Conservation (phyloP, 2,113 vertebrate genomes). For the Callospermophilus lateralis region DNA sequence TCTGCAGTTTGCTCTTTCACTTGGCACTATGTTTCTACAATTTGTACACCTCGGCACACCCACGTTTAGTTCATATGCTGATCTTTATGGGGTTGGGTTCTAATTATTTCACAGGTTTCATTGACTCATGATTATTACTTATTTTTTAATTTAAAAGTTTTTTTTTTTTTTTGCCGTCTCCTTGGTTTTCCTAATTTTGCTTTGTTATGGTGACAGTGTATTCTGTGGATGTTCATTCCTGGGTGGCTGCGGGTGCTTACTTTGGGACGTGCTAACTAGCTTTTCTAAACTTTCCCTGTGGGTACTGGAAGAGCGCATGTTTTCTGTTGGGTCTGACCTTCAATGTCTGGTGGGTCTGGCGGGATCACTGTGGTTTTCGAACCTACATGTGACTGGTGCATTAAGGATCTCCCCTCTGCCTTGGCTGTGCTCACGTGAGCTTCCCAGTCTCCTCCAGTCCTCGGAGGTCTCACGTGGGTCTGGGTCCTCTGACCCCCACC, state of each 20-base stretch:
- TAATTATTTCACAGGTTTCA: neutral
- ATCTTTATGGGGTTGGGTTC: neutral
- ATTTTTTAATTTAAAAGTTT: neutral
- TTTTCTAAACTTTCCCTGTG: neutral
- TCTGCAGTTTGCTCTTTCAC: neutral
- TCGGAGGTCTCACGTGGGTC: neutral
- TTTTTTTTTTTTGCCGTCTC: neutral
- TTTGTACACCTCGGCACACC: fast-evolving
- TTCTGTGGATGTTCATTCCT: neutral
- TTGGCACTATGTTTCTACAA: neutral
- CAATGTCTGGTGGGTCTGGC: too few relatives aligned
- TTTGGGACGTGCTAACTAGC: neutral
- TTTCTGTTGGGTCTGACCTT: neutral
- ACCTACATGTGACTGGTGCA: too few relatives aligned
- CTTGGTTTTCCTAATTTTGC: neutral
- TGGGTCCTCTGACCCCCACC: neutral
- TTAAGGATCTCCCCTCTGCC: neutral
- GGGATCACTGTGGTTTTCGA: neutral
- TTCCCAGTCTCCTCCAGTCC: neutral
- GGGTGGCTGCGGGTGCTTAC: neutral
- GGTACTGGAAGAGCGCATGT: fast-evolving
- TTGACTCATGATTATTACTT: neutral
- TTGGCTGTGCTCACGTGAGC: fast-evolving
- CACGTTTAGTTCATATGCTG: too few relatives aligned
- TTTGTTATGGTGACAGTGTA: neutral